Conservation (phyloP, 2,797 vertebrate species). For the Gallinago nigripennis region DNA sequence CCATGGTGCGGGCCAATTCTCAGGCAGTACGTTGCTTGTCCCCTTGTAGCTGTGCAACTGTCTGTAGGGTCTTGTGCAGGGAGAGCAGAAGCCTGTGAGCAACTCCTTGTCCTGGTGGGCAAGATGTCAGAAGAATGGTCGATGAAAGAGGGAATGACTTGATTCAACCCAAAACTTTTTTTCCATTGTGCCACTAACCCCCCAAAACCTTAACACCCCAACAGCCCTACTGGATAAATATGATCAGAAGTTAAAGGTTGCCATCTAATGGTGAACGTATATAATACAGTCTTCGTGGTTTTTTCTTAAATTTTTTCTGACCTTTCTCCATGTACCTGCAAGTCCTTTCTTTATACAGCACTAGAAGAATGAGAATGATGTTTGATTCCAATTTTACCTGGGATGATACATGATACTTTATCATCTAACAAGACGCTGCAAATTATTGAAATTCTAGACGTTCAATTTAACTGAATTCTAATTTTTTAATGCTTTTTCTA, state of each 20-base stretch:
- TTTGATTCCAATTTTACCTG: not conserved
- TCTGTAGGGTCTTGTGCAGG: fast-evolving
- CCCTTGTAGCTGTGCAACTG: not conserved
- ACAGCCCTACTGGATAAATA: not conserved
- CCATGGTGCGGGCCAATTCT: not conserved
- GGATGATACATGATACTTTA: not conserved
- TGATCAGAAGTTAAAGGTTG: constrained; percentile 47
- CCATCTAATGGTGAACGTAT: constrained; percentile 37
- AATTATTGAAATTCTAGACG: not conserved
- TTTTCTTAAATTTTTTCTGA: not conserved
- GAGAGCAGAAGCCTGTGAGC: not conserved
- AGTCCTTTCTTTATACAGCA: not conserved
- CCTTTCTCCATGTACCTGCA: not conserved
- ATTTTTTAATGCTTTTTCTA: not conserved
- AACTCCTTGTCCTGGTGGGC: not conserved
- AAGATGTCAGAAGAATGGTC: not conserved
- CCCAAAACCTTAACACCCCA: not conserved
- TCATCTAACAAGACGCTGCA: not conserved
- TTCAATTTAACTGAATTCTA: not conserved
- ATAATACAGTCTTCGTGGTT: not conserved
- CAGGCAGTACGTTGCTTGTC: fast-evolving
- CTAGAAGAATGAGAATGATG: not conserved
- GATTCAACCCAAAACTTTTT: not conserved
- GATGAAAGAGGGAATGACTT: not conserved
- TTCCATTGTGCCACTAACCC: not conserved